Percentiles rank a stretch among this genome's conserved stretches.
Evolutionary conservation across 2,113 vertebrate species (phyloP).

Genomic region (Onychorhynchus coronatus): DNA sequence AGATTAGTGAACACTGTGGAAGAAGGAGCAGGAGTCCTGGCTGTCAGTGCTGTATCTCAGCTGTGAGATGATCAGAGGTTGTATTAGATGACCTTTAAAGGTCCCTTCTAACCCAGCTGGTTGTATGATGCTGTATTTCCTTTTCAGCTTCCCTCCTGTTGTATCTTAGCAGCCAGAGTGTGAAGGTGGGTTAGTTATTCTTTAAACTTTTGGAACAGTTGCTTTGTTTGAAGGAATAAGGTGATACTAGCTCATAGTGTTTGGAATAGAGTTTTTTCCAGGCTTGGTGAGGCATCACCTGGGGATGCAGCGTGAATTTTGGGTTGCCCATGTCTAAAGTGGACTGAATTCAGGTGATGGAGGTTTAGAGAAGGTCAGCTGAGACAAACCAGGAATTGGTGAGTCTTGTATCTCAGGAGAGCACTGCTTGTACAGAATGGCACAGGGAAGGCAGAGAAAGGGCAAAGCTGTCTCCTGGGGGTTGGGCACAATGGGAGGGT

Average conservation of each 20-base stretch:
- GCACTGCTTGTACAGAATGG: background rate
- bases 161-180: background rate
- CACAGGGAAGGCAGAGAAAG: background rate
- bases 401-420: background rate
- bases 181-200: background rate
- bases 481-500: background rate
- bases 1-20: no score
- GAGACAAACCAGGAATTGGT: background rate
- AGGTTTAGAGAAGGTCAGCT: background rate
- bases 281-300: rapidly evolving
- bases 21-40: background rate
- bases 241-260: background rate
- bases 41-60: background rate
- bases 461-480: background rate
- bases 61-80: background rate
- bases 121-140: background rate
- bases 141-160: background rate
- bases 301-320: background rate
- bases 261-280: background rate
- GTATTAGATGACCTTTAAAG: background rate
- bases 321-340: background rate
- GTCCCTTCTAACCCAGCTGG: background rate
- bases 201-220: background rate
- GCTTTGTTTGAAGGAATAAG: background rate
- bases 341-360: background rate